Conservation (phyloP, 64 coral and sea anemone genomes). For the Montipora capricornis region DNA sequence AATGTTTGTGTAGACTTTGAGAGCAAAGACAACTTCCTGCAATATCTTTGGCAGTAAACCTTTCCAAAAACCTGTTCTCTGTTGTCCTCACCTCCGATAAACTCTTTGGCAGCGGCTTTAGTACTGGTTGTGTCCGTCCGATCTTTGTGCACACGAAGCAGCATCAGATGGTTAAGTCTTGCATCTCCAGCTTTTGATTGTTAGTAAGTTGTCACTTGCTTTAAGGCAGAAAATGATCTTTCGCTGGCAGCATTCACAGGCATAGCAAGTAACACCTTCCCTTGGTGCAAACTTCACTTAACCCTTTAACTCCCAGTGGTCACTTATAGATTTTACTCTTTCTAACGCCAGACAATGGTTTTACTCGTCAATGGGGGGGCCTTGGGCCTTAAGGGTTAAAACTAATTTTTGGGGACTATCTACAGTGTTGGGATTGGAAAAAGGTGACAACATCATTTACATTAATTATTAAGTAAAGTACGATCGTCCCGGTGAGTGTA, state of each 20-base stretch:
- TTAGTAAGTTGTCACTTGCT: conserved; percentile 66
- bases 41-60: conserved; percentile 49
- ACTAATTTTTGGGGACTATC: conserved; percentile 61
- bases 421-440: too few relatives aligned
- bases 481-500: too few relatives aligned
- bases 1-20: background rate
- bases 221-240: conserved; percentile 73
- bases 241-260: conserved; percentile 62
- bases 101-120: conserved; percentile 52
- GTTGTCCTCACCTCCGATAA: conserved; percentile 53
- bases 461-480: too few relatives aligned
- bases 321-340: too few relatives aligned
- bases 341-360: too few relatives aligned
- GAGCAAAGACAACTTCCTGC: conserved; percentile 15
- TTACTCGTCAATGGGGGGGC: too few relatives aligned
- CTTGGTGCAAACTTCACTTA: conserved; percentile 48
- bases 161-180: conserved; percentile 53
- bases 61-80: conserved; percentile 67
- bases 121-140: conserved; percentile 59
- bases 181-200: conserved; percentile 63
- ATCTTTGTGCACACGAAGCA: conserved; percentile 62
- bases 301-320: too few relatives aligned
- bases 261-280: conserved; percentile 45
- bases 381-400: background rate
- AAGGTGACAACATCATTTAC: too few relatives aligned